Base-by-base conservation (phyloP, 2,113 vertebrate species). In the Ceyx cyanopectus region DNA sequence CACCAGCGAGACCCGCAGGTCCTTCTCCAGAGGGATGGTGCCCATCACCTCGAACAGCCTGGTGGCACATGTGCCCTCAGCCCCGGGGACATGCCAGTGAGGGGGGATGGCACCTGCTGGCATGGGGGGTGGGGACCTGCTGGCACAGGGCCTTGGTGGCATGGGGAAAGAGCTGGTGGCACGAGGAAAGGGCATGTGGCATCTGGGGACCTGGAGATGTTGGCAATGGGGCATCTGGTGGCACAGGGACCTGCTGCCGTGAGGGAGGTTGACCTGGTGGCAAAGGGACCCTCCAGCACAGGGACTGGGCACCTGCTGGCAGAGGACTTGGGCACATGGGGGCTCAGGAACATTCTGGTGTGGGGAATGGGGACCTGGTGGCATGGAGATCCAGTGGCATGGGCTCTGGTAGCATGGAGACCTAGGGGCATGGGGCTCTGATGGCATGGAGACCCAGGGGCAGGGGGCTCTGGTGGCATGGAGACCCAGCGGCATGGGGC, bases 1-100 rank as follows among this genome's bases (percentile, higher is more conserved):
- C 46, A 90, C 81, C 7, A 98, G 85, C 0, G 97, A 87, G 85
- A 98, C 89, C 76, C 85, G 70, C 41, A 98, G 93, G 92, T 98
- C 98, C 86, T 98, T 98, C 79, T 98, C 97, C 90, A 97, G 54
- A 0, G 97, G 98, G 67, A 98, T 96, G 92, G 85, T 95, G 70
- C 96, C 97, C 4, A 7, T 93, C 61, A 98, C 10, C 74, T 98
- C 97, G 3, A 97, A 98, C 90, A 97, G 65, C 87, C 98, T 98
- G 87, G 7, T 4, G 57, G 23, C 3, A 1, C 3, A 11, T 5
- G 13, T 3, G 41, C 10, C 17, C 6, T 75, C 67, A 61, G 40
- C 34, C 26, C 60, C 2, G 1, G 50, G 45, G 50, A 57, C 14
- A 1, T 0, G 4, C 37, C 1, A 7, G 9, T 1, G 1, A 0